A percentile compares a stretch with the other conserved stretches of the same genome.
Evolutionary conservation across 2,888 invertebrate species (phyloP).

Genomic region (Eilema depressum): DNA sequence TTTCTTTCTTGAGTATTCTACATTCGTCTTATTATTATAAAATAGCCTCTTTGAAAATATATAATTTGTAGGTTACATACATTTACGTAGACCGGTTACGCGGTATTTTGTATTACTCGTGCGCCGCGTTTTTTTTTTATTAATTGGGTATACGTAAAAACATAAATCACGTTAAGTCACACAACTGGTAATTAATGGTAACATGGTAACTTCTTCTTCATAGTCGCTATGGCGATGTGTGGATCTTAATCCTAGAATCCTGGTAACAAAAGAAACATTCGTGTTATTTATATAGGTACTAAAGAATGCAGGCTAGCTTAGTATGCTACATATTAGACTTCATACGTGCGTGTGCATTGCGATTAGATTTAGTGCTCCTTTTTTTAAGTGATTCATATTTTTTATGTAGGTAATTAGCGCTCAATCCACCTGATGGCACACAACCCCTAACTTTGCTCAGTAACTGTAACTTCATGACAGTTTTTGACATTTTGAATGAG

Average conservation of each 20-base stretch:
- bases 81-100: conserved; percentile 29
- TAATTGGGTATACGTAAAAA: background rate
- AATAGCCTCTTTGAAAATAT: background rate
- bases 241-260: conserved; percentile 47
- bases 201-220: conserved; percentile 18
- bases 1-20: background rate
- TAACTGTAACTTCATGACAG: too few species aligned
- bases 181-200: conserved; percentile 1
- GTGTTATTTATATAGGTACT: background rate
- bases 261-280: conserved; percentile 48
- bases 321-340: too few species aligned
- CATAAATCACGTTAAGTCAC: conserved; percentile 3
- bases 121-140: background rate
- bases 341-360: too few species aligned
- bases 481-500: too few species aligned
- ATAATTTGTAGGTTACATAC: background rate
- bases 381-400: too few species aligned
- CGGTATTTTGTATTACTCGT: conserved; percentile 5
- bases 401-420: too few species aligned
- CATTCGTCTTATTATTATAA: background rate
- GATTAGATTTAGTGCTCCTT: too few species aligned
- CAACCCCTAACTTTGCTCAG: too few species aligned
- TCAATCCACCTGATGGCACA: too few species aligned
- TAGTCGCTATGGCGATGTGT: conserved; percentile 45
- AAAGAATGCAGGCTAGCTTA: too few species aligned